A percentile compares a stretch with the other conserved stretches of the same genome.
Evolutionary conservation across 2,797 vertebrate genomes (phyloP).

Genomic region (Falco cherrug): DNA sequence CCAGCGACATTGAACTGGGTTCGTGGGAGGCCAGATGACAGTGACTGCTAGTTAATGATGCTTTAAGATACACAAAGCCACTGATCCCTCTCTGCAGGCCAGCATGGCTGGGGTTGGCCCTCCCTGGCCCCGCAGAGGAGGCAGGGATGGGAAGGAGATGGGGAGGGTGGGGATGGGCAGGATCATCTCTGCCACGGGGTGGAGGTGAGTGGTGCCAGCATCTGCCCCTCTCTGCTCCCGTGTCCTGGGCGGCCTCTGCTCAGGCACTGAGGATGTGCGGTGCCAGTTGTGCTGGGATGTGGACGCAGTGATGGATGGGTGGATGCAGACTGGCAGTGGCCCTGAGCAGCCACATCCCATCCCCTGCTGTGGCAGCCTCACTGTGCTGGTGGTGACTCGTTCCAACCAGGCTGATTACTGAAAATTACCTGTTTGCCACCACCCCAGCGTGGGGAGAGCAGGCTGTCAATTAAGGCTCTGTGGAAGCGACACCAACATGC

Average conservation of each 20-base stretch:
- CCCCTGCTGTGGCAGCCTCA: rapidly evolving
- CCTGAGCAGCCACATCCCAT: rapidly evolving
- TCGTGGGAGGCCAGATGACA: neutral
- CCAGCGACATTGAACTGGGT: rapidly evolving
- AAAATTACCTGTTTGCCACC: slow-evolving; percentile 41
- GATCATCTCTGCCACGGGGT: neutral
- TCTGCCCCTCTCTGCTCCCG: neutral
- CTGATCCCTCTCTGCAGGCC: neutral
- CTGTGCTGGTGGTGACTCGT: neutral
- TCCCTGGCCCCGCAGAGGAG: rapidly evolving
- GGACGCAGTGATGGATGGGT: rapidly evolving
- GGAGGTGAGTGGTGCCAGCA: neutral
- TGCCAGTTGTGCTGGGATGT: neutral
- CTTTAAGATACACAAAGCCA: neutral
- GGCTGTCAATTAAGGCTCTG: slow-evolving; percentile 14
- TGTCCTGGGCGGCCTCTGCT: neutral
- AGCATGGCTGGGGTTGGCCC: rapidly evolving
- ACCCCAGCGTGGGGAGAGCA: neutral
- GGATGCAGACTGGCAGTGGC: neutral
- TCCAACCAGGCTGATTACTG: neutral
- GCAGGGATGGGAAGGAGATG: neutral
- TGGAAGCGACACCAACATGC: slow-evolving; percentile 2
- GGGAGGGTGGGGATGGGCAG: neutral
- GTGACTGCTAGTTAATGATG: neutral
- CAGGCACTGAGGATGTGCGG: rapidly evolving